A percentile compares a stretch with the other conserved stretches of the same genome.
These are phyloP conservation scores for Caenorhabditis afra DNA, from an alignment of 2,888 invertebrate genomes.

Conservation along the genomic window DNA sequence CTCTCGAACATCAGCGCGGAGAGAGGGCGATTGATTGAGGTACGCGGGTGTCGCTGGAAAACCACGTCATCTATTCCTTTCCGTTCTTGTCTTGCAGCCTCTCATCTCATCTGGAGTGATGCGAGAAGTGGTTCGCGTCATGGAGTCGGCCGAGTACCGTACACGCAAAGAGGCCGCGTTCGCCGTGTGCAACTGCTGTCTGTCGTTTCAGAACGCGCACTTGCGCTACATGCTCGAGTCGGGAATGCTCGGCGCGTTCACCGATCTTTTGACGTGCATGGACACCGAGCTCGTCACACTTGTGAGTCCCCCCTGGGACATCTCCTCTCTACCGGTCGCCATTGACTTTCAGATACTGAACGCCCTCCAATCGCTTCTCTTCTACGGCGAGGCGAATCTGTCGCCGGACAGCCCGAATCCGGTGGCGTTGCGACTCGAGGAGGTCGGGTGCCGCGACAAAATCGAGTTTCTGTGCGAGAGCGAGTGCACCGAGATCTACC, in stretches of 20 bases:
- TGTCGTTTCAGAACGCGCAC: constrained; percentile 23
- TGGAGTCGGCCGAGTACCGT: constrained; percentile 49
- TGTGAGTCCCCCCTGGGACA: no score
- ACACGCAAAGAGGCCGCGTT: constrained; percentile 52
- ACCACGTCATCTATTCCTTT: no score
- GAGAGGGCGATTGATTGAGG: constrained; percentile 31
- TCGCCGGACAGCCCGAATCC: constrained; percentile 34
- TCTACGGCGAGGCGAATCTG: constrained; percentile 32
- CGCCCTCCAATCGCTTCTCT: constrained; percentile 32
- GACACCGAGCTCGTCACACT: constrained; percentile 40
- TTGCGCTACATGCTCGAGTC: constrained; percentile 37
- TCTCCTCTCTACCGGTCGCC: no score
- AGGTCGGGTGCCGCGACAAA: constrained; percentile 44
- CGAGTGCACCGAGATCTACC: constrained; percentile 41
- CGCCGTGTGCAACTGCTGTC: constrained; percentile 52
- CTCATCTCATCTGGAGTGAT: constrained; percentile 40
- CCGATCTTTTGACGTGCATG: constrained; percentile 56
- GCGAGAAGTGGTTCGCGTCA: constrained; percentile 33
- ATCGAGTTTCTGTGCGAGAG: constrained; percentile 52
- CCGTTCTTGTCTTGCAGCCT: no score
- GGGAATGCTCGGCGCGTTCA: constrained; percentile 39
- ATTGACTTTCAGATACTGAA: constrained; percentile 55
- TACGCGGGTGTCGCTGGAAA: no score
- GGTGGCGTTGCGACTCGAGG: constrained; percentile 43
- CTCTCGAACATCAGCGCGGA: constrained; percentile 56